Evolutionary conservation across 2,888 invertebrate genomes (phyloP).

Genomic region (Polymixis flavicincta): DNA sequence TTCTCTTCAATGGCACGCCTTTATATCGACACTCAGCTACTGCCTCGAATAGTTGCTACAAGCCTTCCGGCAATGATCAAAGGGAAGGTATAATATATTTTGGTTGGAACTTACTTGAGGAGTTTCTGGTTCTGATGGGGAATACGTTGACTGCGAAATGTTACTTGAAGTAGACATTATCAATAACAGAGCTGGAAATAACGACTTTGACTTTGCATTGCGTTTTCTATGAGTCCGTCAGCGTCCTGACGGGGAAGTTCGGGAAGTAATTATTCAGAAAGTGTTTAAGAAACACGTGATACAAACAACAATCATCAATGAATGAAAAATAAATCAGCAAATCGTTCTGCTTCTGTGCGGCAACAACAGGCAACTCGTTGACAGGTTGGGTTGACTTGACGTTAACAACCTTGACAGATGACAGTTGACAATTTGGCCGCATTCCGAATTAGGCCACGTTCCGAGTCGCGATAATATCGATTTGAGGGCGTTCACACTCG

Average conservation of each 20-base stretch:
- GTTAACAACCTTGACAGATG: too few species aligned
- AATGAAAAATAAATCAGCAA: not conserved
- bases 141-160: constrained; percentile 86
- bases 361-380: too few species aligned
- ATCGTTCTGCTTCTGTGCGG: too few species aligned
- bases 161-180: constrained; percentile 88
- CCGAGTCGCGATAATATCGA: too few species aligned
- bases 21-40: not conserved
- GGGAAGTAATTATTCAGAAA: not conserved
- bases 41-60: not conserved
- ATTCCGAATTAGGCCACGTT: too few species aligned
- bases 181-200: not conserved
- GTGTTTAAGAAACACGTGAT: not conserved
- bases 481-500: too few species aligned
- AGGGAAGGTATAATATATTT: not conserved
- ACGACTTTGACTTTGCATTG: constrained; percentile 4
- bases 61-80: not conserved
- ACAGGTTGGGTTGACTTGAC: not conserved
- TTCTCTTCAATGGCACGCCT: not conserved
- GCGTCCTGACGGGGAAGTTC: too few species aligned
- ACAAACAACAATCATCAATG: not conserved
- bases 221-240: too few species aligned
- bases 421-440: too few species aligned
- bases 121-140: constrained; percentile 86
- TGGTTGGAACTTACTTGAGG: constrained; percentile 78